A percentile compares a stretch with the other conserved stretches of the same genome.
Conservation (phyloP, 2,797 vertebrate genomes). For the Gila robusta region DNA sequence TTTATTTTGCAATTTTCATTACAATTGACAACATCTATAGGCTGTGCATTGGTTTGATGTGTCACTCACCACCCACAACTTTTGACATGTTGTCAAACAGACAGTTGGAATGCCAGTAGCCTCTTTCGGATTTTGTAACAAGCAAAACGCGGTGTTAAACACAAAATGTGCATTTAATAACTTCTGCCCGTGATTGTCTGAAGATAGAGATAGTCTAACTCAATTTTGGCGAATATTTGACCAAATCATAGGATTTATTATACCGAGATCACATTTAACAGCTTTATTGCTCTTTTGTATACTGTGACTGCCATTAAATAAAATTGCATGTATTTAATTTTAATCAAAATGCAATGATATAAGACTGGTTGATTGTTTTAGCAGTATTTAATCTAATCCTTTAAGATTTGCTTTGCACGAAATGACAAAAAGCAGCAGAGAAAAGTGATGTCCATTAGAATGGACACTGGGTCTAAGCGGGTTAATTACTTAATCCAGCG, state of each 20-base stretch:
- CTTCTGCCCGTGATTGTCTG: neutral
- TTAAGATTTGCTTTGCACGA: neutral
- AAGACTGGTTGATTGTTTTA: neutral
- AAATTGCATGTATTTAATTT: too few species aligned
- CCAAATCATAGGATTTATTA: neutral
- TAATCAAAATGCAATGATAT: neutral
- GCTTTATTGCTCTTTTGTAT: neutral
- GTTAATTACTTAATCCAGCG: slow-evolving; percentile 13
- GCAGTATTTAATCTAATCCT: neutral
- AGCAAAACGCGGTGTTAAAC: neutral
- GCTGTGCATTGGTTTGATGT: neutral
- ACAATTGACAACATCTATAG: neutral
- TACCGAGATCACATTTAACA: neutral
- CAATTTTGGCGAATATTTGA: neutral
- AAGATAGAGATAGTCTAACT: neutral
- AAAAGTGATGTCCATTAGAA: slow-evolving; percentile 6
- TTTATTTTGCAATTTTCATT: neutral
- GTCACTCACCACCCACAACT: neutral
- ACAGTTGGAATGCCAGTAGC: neutral
- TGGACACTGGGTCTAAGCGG: slow-evolving; percentile 4
- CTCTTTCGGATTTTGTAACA: neutral
- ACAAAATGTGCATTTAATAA: neutral
- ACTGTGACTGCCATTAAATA: neutral
- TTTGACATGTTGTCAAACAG: neutral
- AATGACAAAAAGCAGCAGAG: neutral